A percentile compares a stretch with the other conserved stretches of the same genome.
Evolutionary conservation across 2,888 invertebrate species (phyloP).

Genomic region (Clivina fossor): DNA sequence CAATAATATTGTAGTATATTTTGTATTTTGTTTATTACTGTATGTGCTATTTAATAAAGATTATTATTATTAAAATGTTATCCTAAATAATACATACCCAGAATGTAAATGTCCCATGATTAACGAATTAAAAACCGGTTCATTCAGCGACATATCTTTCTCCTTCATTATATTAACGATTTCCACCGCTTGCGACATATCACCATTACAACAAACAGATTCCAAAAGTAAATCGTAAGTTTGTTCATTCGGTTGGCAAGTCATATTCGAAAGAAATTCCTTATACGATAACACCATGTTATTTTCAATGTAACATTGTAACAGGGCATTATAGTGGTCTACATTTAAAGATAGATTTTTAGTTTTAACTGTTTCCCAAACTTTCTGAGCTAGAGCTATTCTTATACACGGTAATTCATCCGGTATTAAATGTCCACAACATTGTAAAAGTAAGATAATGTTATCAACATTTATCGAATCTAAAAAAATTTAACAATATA

Average conservation of each 20-base stretch:
- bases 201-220: constrained; percentile 60
- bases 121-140: constrained; percentile 61
- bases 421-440: constrained; percentile 60
- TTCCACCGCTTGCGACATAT: constrained; percentile 59
- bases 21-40: too few species aligned
- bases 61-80: too few species aligned
- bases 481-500: constrained; percentile 38
- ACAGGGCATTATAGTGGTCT: constrained; percentile 59
- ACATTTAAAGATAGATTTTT: constrained; percentile 53
- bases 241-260: constrained; percentile 54
- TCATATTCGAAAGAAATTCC: constrained; percentile 56
- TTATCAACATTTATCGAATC: constrained; percentile 52
- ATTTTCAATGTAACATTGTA: constrained; percentile 64
- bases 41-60: too few species aligned
- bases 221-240: constrained; percentile 62
- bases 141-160: constrained; percentile 57
- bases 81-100: constrained; percentile 51
- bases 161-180: constrained; percentile 64
- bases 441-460: constrained; percentile 56
- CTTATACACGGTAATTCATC: constrained; percentile 56
- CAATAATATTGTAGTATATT: too few species aligned
- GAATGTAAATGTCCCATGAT: constrained; percentile 62
- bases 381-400: constrained; percentile 55
- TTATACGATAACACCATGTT: constrained; percentile 52
- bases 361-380: constrained; percentile 59